Conservation (phyloP, 2,797 vertebrate species). For the Hemibagrus guttatus region DNA sequence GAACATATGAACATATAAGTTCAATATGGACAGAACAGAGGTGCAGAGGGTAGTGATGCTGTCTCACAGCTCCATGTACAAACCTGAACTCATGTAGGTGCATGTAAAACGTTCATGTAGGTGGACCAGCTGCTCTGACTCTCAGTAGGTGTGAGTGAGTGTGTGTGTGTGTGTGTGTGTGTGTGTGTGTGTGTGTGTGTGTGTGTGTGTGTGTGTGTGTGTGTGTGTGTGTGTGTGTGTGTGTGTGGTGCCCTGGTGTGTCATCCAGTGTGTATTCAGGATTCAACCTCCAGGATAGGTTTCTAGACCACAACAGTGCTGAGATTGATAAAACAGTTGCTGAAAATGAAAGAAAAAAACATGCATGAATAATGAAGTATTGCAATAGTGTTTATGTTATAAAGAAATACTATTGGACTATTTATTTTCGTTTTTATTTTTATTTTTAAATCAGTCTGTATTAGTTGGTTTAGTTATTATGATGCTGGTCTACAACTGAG, state of each 20-base stretch:
- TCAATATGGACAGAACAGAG: neutral
- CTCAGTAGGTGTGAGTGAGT: neutral
- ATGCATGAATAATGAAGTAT: conserved; percentile 21
- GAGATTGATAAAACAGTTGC: neutral
- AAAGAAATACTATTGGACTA: neutral
- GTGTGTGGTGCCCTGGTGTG: neutral
- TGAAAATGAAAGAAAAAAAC: neutral
- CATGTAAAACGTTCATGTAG: neutral
- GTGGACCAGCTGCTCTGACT: neutral
- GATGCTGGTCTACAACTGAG: conserved; percentile 68
- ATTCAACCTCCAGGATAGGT: neutral
- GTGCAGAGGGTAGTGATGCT: neutral
- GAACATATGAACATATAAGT: too few species aligned
- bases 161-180: neutral
- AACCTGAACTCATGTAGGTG: neutral
- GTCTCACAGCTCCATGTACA: neutral
- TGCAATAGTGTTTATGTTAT: neutral
- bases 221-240: neutral
- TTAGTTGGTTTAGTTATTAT: neutral
- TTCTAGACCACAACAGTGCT: neutral
- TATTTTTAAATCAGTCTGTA: neutral
- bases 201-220: neutral
- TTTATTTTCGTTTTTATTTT: neutral
- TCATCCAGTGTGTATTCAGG: neutral
- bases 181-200: neutral